These are phyloP conservation scores for Oxyteleia sp. DNA, from an alignment of 2,888 invertebrate species.

Conservation along the genomic window DNA sequence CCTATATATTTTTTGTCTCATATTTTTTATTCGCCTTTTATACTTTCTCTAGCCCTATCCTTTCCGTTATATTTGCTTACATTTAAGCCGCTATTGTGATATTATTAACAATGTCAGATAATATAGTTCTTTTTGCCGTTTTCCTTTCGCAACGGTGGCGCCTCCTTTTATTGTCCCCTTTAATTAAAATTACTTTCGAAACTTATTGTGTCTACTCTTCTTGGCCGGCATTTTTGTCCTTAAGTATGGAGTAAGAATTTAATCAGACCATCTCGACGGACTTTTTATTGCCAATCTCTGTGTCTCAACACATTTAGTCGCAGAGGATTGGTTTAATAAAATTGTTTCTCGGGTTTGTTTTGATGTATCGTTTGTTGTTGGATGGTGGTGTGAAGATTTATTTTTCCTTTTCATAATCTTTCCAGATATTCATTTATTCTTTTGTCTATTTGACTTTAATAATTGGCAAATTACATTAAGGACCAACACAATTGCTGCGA, in stretches of 20 bases:
- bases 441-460: no score
- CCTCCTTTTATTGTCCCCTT: slow-evolving; percentile 31
- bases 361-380: slow-evolving; percentile 15
- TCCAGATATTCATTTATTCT: no score
- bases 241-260: slow-evolving; percentile 59
- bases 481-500: no score
- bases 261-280: slow-evolving; percentile 46
- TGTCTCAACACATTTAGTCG: slow-evolving; percentile 27
- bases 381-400: neutral
- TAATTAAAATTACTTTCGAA: slow-evolving; percentile 60
- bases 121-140: slow-evolving; percentile 28
- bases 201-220: slow-evolving; percentile 29
- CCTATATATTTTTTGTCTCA: slow-evolving; percentile 25
- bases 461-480: no score
- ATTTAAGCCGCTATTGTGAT: slow-evolving; percentile 23
- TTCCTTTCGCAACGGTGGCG: slow-evolving; percentile 15
- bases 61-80: neutral
- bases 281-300: slow-evolving; percentile 59
- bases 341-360: slow-evolving; percentile 18
- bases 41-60: neutral
- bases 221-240: slow-evolving; percentile 29
- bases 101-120: slow-evolving; percentile 16
- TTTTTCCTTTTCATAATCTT: no score
- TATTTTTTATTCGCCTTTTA: neutral
- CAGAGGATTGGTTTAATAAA: slow-evolving; percentile 43